These are phyloP conservation scores for Botia almorhae DNA, from an alignment of 2,797 vertebrate species.

Conservation along the genomic window DNA sequence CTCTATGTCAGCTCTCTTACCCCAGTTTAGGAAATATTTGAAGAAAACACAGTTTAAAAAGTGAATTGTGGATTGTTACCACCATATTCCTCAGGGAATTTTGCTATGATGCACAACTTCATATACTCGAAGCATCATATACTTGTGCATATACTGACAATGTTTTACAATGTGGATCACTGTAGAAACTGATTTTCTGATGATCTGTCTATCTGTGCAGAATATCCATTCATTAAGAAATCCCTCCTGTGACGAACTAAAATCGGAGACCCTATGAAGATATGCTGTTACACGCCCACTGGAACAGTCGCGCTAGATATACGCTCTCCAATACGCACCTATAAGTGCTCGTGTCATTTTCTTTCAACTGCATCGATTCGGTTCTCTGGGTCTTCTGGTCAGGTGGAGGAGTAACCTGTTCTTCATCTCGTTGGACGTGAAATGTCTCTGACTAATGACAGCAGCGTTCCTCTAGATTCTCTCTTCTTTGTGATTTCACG, in stretches of 20 bases:
- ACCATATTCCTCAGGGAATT: not conserved
- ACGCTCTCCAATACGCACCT: not conserved
- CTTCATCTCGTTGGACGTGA: not conserved
- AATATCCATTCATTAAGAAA: not conserved
- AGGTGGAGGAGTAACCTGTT: not conserved
- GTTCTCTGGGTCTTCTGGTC: not conserved
- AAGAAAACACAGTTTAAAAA: too few relatives aligned
- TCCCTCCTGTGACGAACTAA: not conserved
- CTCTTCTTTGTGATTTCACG: not conserved
- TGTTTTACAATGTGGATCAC: too few relatives aligned
- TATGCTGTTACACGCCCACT: not conserved
- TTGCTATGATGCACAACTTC: not conserved
- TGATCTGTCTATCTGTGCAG: too few relatives aligned
- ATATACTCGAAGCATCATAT: not conserved
- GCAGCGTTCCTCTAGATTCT: not conserved
- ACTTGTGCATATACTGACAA: too few relatives aligned
- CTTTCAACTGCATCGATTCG: not conserved
- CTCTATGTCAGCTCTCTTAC: too few relatives aligned
- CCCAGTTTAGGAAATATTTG: too few relatives aligned
- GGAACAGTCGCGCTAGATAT: not conserved
- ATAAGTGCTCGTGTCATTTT: not conserved
- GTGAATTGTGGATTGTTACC: not conserved
- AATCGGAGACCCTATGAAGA: not conserved
- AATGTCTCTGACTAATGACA: constrained; percentile 20
- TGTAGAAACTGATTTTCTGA: too few relatives aligned